Evolutionary conservation across 2,888 invertebrate species (phyloP).

Genomic region (Dichetophora obliterata): DNA sequence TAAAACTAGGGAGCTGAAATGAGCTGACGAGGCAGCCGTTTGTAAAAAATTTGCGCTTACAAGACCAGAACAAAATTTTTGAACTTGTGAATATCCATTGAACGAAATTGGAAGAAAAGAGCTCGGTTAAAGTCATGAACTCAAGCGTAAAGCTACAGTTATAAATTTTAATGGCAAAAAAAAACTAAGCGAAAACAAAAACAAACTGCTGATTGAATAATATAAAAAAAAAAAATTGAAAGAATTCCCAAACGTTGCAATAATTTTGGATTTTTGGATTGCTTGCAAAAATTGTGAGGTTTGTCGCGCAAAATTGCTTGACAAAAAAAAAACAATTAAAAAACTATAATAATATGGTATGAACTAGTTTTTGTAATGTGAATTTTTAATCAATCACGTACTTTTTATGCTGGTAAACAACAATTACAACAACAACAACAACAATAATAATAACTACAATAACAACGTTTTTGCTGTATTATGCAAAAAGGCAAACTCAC

Average conservation of each 20-base stretch:
- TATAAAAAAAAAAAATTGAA: not conserved
- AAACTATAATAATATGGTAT: not conserved
- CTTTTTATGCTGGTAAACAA: not conserved
- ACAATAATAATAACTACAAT: not conserved
- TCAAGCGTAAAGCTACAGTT: not conserved
- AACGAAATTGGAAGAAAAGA: not conserved
- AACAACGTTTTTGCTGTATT: not conserved
- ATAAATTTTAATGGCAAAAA: conserved; percentile 1
- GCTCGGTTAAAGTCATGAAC: not conserved
- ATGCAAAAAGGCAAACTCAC: no score
- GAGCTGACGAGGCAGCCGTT: no score
- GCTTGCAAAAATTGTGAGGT: not conserved
- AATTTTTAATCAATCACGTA: conserved; percentile 18
- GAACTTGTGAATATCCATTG: not conserved
- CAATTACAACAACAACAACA: not conserved
- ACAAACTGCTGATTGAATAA: not conserved
- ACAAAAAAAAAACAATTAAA: conserved; percentile 5
- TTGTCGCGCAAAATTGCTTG: not conserved
- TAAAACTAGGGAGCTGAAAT: not conserved
- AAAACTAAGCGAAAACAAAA: conserved; percentile 1
- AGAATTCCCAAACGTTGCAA: not conserved
- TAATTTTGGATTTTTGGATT: not conserved
- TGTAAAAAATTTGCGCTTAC: not conserved
- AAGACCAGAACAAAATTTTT: not conserved
- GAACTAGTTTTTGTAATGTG: not conserved